Evolutionary conservation across 1,140 invertebrate species (phyloP).

Genomic region (Drosophila willistoni): DNA sequence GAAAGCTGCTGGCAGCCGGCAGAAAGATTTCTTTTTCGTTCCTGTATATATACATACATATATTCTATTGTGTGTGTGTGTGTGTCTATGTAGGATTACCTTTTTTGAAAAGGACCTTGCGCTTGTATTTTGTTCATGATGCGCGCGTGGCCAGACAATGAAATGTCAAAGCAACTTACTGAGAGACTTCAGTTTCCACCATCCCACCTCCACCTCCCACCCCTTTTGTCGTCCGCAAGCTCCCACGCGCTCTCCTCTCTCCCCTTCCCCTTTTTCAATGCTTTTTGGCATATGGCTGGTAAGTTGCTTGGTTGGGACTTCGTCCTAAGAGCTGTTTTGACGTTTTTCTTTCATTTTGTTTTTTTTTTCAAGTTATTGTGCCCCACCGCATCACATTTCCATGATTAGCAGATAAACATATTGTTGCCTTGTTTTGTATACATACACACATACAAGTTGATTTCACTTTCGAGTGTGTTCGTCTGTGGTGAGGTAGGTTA

Average conservation of each 20-base stretch:
- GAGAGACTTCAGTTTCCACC: constrained; percentile 27
- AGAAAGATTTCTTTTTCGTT: constrained; percentile 30
- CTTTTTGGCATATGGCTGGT: constrained; percentile 54
- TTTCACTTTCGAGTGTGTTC: constrained; percentile 4
- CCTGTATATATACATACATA: not conserved
- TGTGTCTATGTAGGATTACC: constrained; percentile 24
- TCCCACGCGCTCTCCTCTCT: not conserved
- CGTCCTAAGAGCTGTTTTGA: constrained; percentile 41
- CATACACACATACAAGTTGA: constrained; percentile 11
- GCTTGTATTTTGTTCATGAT: constrained; percentile 18
- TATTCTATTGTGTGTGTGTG: constrained; percentile 24
- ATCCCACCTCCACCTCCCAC: not conserved
- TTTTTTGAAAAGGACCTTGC: constrained; percentile 25
- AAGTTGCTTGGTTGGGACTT: constrained; percentile 29
- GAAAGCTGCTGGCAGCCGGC: constrained; percentile 10
- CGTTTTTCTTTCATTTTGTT: constrained; percentile 21
- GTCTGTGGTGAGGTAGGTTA: constrained; percentile 8
- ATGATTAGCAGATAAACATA: constrained; percentile 63
- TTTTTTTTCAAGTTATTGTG: constrained; percentile 40
- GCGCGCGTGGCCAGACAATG: constrained; percentile 54
- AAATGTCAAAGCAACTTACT: constrained; percentile 62
- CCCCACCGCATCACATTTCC: constrained; percentile 46
- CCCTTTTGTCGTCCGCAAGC: not conserved
- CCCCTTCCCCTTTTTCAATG: not conserved
- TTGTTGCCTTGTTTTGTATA: constrained; percentile 25